phyloP scores from a whole-genome alignment of 2,888 invertebrate genomes.

The Corythucha ciliata region DNA sequence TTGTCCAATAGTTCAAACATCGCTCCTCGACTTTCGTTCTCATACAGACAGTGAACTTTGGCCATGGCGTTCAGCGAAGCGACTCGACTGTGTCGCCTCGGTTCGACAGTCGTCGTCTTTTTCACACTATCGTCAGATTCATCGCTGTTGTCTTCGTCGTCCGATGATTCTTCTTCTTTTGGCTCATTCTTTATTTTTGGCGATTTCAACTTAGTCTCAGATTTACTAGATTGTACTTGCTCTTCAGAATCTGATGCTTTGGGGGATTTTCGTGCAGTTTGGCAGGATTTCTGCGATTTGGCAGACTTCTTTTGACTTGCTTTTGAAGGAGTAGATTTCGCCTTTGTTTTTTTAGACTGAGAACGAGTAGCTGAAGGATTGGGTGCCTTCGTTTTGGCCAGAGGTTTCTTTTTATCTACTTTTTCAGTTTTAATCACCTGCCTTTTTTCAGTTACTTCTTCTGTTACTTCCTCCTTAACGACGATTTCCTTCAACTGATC shows the following conservation, averaged over 20 bases:
- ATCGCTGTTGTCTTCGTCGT: conserved; percentile 43
- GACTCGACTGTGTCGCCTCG: conserved; percentile 74
- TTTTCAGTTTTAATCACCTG: background rate
- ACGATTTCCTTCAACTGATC: no score
- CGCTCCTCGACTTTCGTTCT: conserved; percentile 54
- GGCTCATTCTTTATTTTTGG: background rate
- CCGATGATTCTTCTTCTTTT: conserved; percentile 30
- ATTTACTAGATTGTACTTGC: no score
- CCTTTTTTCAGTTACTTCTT: conserved; percentile 10
- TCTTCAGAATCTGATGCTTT: conserved; percentile 18
- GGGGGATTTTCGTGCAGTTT: background rate
- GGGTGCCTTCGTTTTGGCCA: conserved; percentile 1
- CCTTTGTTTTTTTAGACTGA: conserved; percentile 9
- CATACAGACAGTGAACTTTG: conserved; percentile 83
- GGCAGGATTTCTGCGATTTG: background rate
- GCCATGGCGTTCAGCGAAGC: conserved; percentile 82
- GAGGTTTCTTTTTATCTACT: conserved; percentile 4
- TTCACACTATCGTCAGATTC: conserved; percentile 37
- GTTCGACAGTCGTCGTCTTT: conserved; percentile 46
- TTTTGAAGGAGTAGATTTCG: conserved; percentile 7
- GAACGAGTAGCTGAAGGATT: background rate
- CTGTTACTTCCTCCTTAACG: conserved; percentile 23
- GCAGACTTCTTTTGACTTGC: conserved; percentile 13
- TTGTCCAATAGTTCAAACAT: conserved; percentile 31
- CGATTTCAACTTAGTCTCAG: no score